Conservation (phyloP, 2,797 vertebrate genomes). For the Columba guinea region DNA sequence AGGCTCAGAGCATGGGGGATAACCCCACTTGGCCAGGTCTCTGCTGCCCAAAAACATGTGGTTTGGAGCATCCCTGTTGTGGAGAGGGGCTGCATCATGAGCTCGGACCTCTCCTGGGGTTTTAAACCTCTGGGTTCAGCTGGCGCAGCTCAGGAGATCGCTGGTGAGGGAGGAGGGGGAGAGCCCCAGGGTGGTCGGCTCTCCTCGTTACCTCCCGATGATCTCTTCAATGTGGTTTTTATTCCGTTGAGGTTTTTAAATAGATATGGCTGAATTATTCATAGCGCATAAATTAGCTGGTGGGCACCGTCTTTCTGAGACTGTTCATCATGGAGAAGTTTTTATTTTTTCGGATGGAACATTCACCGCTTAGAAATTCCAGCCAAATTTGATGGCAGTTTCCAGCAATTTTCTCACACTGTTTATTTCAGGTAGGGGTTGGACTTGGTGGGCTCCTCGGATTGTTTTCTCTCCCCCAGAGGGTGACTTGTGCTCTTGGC, state of each 20-base stretch:
- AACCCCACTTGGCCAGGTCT: not conserved
- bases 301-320: not conserved
- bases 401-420: not conserved
- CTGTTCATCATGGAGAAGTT: not conserved
- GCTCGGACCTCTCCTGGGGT: no score
- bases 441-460: not conserved
- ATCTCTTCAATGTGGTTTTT: not conserved
- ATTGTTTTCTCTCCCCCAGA: not conserved
- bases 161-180: not conserved
- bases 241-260: not conserved
- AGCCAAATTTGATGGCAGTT: not conserved
- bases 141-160: not conserved
- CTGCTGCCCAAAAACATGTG: not conserved
- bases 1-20: not conserved
- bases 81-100: not conserved
- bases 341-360: not conserved
- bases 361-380: not conserved
- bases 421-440: not conserved
- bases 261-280: not conserved
- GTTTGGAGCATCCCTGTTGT: not conserved
- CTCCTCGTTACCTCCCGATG: not conserved
- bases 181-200: not conserved
- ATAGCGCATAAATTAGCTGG: not conserved
- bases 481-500: not conserved
- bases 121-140: not conserved